phyloP scores from a whole-genome alignment of 2,113 vertebrate species.

The Anguilla japonica region DNA sequence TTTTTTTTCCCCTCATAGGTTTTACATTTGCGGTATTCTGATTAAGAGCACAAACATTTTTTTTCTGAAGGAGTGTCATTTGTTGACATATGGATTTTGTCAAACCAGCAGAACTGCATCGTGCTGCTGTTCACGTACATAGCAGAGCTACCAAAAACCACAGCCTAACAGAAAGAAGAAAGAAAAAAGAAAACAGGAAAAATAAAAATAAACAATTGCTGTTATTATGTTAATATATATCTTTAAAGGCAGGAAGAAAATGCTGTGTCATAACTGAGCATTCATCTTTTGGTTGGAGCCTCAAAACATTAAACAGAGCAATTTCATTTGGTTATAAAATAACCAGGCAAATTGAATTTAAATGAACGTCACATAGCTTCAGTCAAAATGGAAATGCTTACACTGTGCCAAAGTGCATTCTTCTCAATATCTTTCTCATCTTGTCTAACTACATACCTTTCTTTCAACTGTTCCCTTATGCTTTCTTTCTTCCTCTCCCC shows the following conservation, averaged over 20 bases:
- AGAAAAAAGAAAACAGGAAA: neutral
- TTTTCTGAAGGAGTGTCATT: neutral
- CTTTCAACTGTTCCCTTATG: too few relatives aligned
- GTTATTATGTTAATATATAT: neutral
- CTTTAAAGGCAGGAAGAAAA: neutral
- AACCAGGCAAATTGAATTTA: neutral
- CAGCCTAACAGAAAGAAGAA: neutral
- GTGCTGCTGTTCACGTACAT: neutral
- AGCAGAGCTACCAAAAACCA: neutral
- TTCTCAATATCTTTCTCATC: too few relatives aligned
- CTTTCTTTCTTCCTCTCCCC: neutral
- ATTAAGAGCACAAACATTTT: neutral
- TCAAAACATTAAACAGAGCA: neutral
- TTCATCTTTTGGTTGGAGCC: too few relatives aligned
- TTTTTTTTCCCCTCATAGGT: neutral
- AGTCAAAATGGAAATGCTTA: neutral
- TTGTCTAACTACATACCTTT: too few relatives aligned
- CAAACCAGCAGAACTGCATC: neutral
- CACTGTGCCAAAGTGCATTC: neutral
- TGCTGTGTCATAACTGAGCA: neutral
- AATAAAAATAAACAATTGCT: too few relatives aligned
- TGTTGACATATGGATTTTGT: neutral
- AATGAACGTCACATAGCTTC: neutral
- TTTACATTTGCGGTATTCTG: neutral
- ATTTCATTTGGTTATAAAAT: neutral